Base-by-base conservation (phyloP, 2,888 invertebrate species). In the Eupsilia transversa region DNA sequence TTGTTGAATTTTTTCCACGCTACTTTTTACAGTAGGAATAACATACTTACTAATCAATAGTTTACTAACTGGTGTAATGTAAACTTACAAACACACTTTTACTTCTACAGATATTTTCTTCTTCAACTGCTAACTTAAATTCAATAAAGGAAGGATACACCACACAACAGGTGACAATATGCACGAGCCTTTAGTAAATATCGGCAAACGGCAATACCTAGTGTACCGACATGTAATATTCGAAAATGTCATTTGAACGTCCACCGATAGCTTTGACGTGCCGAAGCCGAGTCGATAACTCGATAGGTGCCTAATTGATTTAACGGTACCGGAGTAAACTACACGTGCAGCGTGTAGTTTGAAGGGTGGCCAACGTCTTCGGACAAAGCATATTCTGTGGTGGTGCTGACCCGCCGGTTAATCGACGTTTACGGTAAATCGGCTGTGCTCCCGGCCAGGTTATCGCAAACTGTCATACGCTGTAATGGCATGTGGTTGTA, bases 281-380 rank as follows among this genome's bases (percentile, higher is more conserved):
- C 54, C 57, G 74, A 60, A 75, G 64, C 74, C 46, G 76, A 75
- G 81, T 81, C 78, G 68, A 78, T 83, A 84, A 80, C 82, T 82
- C 71, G 80, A 83, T 86, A 83, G 75, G 54, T 65, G 71, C 72
- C 65, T 84, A 87, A 87, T 86, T 88, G 84, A 85, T 85, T 86
- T 84, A 83, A 78, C 81, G 72, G 74, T 74, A 77, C 75, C 78
- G 72, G 60, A 71, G 76, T 52, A 74, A 76, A 82, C 85, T 83
- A 74, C 71, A 77, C 46, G 72, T 75, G 73, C 73, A 77, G 46
- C 23, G 46, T 46, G 46, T 46, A 46, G 46, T 46, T 46, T n/a
- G 68, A 70, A 67, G 59, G 59, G 33, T 30, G 38, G 54, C 20
- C 30, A 66, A 66, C 68, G 60, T 82, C 83, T 85, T 83, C 43